A percentile compares a stretch with the other conserved stretches of the same genome.
Evolutionary conservation across 2,797 vertebrate species (phyloP).

Genomic region (Heterohyrax brucei): DNA sequence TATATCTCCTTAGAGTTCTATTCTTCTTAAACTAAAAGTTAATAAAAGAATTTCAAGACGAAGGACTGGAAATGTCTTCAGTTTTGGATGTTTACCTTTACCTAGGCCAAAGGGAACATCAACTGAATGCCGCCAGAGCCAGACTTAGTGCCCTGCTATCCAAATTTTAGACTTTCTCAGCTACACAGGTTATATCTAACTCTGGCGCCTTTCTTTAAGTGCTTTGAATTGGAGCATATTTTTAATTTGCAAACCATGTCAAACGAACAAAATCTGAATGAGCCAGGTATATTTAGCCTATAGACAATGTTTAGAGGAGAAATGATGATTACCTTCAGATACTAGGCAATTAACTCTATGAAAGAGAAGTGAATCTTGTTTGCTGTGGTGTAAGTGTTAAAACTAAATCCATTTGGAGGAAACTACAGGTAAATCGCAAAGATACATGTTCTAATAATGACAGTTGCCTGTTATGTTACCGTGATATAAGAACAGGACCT

Average conservation of each 20-base stretch:
- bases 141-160: neutral
- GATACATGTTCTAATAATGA: constrained; percentile 15
- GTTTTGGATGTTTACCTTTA: neutral
- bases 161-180: neutral
- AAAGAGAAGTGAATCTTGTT: neutral
- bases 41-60: neutral
- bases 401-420: neutral
- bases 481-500: neutral
- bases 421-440: constrained; percentile 5
- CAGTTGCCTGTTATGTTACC: constrained; percentile 11
- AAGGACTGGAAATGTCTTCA: neutral
- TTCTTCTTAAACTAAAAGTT: neutral
- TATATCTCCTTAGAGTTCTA: neutral
- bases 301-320: neutral
- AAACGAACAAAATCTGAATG: neutral
- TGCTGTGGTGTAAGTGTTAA: neutral
- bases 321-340: neutral
- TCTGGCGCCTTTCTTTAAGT: neutral
- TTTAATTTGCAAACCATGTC: neutral
- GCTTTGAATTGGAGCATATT: neutral
- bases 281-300: neutral
- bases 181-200: neutral
- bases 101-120: neutral
- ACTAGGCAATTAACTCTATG: neutral
- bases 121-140: neutral